A percentile compares a stretch with the other conserved stretches of the same genome.
phyloP scores from a whole-genome alignment of 92 coral and sea anemone genomes.

The Isaurus tuberculatus region DNA sequence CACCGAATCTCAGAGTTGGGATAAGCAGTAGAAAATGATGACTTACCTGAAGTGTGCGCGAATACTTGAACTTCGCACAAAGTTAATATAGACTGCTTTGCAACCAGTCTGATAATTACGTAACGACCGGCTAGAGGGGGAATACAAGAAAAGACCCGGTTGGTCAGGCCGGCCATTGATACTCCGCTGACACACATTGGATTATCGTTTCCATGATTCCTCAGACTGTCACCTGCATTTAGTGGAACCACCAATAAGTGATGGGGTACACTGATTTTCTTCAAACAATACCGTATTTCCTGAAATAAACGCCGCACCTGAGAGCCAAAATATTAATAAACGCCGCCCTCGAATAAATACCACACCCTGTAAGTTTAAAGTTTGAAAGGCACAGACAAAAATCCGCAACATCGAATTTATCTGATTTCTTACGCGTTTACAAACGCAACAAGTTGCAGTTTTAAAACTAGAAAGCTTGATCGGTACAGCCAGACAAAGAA shows the following conservation, averaged over 20 bases:
- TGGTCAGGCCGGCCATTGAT: constrained; percentile 9
- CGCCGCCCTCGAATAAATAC: too few relatives aligned
- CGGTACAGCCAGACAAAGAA: too few relatives aligned
- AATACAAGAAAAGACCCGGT: constrained; percentile 6
- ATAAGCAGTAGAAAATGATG: too few relatives aligned
- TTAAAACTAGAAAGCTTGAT: too few relatives aligned
- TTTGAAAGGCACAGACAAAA: too few relatives aligned
- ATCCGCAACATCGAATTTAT: too few relatives aligned
- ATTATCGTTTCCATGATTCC: constrained; percentile 12
- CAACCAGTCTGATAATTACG: neutral
- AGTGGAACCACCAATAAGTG: neutral
- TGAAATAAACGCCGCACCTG: too few relatives aligned
- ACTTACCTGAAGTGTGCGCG: constrained; percentile 9
- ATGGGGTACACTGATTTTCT: neutral
- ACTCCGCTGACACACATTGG: constrained; percentile 6
- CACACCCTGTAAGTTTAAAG: too few relatives aligned
- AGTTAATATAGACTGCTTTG: neutral
- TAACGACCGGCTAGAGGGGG: constrained; percentile 10
- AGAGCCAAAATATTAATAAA: too few relatives aligned
- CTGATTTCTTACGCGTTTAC: too few relatives aligned
- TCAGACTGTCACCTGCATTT: neutral
- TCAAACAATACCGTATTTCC: neutral
- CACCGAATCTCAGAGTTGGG: too few relatives aligned
- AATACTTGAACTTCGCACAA: constrained; percentile 35
- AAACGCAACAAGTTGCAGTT: too few relatives aligned